Percentiles rank a stretch among this genome's conserved stretches.
Evolutionary conservation across 2,797 vertebrate species (phyloP).

Genomic region (Myotis findleyi): DNA sequence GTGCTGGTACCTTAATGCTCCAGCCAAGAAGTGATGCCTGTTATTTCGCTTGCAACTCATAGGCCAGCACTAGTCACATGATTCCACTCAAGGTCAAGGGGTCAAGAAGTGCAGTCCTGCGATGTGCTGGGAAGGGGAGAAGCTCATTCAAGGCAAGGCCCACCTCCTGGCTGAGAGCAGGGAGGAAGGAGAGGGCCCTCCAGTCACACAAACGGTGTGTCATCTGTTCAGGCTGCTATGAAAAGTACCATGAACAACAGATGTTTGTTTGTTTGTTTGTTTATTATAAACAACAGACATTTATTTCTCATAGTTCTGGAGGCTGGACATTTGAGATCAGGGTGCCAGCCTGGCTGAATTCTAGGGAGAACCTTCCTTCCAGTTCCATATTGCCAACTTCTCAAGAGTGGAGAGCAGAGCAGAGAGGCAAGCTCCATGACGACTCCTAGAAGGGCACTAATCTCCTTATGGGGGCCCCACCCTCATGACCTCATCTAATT

Average conservation of each 20-base stretch:
- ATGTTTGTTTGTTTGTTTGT: neutral
- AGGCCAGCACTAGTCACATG: neutral
- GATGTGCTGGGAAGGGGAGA: neutral
- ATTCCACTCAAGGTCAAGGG: neutral
- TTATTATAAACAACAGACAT: neutral
- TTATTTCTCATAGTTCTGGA: neutral
- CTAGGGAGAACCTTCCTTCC: neutral
- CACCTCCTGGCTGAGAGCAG: neutral
- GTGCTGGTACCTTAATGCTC: fast-evolving
- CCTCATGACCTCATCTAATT: neutral
- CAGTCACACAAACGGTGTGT: neutral
- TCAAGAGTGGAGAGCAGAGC: neutral
- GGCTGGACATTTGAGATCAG: neutral
- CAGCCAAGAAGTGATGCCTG: fast-evolving
- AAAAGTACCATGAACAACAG: neutral
- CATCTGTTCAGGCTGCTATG: neutral
- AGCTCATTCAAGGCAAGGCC: fast-evolving
- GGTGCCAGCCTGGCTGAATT: no score
- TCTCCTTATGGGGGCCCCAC: neutral
- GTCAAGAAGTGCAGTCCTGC: neutral
- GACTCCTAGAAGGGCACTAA: neutral
- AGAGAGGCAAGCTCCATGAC: neutral
- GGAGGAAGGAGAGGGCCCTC: neutral
- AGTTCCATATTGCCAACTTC: neutral
- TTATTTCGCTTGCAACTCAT: neutral